Evolutionary conservation across 2,797 vertebrate genomes (phyloP), one percentile per base, ranked within the genome.

Genomic region (Anguilla pacifica): DNA sequence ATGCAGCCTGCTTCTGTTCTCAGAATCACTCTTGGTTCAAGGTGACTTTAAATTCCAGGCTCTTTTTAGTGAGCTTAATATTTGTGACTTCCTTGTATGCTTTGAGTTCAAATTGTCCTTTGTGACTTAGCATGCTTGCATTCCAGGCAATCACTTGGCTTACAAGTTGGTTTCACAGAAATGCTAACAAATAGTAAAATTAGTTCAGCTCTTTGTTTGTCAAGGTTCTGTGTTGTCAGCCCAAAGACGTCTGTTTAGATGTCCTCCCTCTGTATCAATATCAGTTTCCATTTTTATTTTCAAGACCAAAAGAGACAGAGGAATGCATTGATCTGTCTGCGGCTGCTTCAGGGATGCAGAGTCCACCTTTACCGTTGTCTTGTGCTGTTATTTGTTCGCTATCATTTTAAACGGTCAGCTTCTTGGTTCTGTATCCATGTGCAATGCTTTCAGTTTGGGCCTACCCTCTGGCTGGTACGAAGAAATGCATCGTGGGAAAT

Each of bases 31-130:
- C 43, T 3, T 53, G 31, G 90, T 93, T 93, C 89, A 90, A 77
- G 86, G 74, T 89, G 88, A 92, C 90, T 87, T 89, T 88, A 92
- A 59, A 85, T 22, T 86, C 67, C 88, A 77, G 88, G 88, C 83
- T 79, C 83, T 85, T 85, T 57, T 87, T 87, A 84, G 13, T 82
- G 5, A 88, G 89, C 86, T 59, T 88, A 88, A 77, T 85, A 77
- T 53, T 43, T 82, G 86, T 11, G 13, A 53, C 51, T 84, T 89
- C 22, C 46, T 9, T 72, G 2, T 17, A 28, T 61, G 39, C 46
- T 84, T 74, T 72, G 46, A 53, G 25, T 53, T 86, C n/a, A 86
- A 5, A 55, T 39, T 74, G 11, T 46, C 59, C 35, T 70, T 15
- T 53, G 15, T 22, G 28, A n/a, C 70, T 74, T 53, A 6, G 0